A percentile compares a stretch with the other conserved stretches of the same genome.
phyloP scores from a whole-genome alignment of 2,888 invertebrate species.

The Agapostemon virescens region DNA sequence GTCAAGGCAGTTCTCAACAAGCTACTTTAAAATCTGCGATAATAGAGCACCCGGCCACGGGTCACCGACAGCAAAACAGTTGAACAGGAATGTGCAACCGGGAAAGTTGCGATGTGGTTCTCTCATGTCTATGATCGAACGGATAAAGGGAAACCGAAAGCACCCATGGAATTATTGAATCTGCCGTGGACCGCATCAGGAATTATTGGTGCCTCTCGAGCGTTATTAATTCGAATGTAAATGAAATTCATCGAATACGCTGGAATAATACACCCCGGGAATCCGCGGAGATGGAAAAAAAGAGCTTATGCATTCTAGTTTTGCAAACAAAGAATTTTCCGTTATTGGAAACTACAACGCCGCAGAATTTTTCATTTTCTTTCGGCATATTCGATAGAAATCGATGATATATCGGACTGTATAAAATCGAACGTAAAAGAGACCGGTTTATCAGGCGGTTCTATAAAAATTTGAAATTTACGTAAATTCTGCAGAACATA shows the following conservation, averaged over 20 bases:
- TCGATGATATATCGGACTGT: not conserved
- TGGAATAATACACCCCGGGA: not conserved
- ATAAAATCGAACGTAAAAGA: not conserved
- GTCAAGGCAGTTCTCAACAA: constrained; percentile 9
- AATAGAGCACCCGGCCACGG: constrained; percentile 7
- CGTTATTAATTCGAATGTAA: not conserved
- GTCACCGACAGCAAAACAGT: not conserved
- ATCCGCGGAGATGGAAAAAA: not conserved
- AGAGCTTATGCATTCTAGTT: not conserved
- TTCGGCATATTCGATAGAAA: not conserved
- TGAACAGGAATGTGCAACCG: constrained; percentile 12
- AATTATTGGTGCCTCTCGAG: not conserved
- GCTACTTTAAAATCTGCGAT: constrained; percentile 12
- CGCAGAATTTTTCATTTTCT: not conserved
- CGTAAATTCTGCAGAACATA: not conserved
- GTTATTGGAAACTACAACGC: not conserved
- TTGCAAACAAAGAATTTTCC: not conserved
- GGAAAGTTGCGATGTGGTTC: constrained; percentile 4
- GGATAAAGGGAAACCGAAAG: not conserved
- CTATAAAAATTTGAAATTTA: not conserved
- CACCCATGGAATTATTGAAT: not conserved
- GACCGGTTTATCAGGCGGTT: not conserved
- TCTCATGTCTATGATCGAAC: not conserved
- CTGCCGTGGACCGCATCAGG: not conserved
- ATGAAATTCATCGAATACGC: not conserved